Base-by-base conservation (phyloP, 2,888 invertebrate genomes). In the Sesia apiformis region DNA sequence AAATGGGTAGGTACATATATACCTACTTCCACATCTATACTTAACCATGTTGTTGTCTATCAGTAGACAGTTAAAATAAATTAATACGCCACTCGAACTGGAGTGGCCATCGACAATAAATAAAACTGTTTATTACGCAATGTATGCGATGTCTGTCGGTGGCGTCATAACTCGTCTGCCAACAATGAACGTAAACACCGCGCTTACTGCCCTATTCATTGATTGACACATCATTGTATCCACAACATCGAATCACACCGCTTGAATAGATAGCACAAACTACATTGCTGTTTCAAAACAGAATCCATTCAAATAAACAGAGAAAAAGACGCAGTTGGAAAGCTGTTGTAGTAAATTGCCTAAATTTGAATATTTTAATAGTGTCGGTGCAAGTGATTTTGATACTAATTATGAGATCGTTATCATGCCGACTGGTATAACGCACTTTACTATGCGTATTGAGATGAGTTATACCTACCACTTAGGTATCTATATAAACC, bases 341-440 rank as follows among this genome's bases (percentile, higher is more conserved):
- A 42, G 42, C 5, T 42, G 7, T 6, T 42, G 5, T 42, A 6
- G 5, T 42, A 42, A 42, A 42, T 42, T 7, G 58, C 23, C 23
- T 23, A 55, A 57, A 58, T 60, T 62, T 60, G 57, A 60, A 59
- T 58, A 60, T 54, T 54, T 60, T 58, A 56, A 56, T 53, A 60
- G 61, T 57, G 55, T 50, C 55, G 58, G 54, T 54, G 56, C 57
- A 62, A 64, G 64, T 63, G 65, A 63, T 62, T 65, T 66, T 58
- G 66, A 63, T 67, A 65, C 69, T 71, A 70, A 75, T 75, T 71
- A 74, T 73, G 64, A 67, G 66, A 69, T 74, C 70, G 69, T 71
- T 68, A 69, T 65, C 63, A 60, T 52, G 55, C 41, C 55, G 56
- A 55, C 55, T 56, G 50, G 53, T 23, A 2, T 55, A 51, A 53